These are phyloP conservation scores for Paguma larvata DNA, from an alignment of 2,797 vertebrate genomes.

Conservation along the genomic window DNA sequence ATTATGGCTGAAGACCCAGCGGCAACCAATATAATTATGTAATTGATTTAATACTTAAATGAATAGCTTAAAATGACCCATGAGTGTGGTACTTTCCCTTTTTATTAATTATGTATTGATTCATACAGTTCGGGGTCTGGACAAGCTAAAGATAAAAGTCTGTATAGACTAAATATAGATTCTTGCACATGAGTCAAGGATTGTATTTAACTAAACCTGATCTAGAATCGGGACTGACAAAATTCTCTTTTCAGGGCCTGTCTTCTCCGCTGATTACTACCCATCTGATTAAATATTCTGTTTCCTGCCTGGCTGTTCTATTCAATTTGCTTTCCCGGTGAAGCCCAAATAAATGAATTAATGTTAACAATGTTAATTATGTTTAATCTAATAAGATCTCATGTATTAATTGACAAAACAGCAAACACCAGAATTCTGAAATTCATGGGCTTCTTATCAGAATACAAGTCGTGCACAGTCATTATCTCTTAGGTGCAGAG, in stretches of 20 bases:
- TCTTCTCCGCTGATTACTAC: slow-evolving; percentile 48
- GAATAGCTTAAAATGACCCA: slow-evolving; percentile 16
- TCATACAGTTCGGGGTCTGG: slow-evolving; percentile 16
- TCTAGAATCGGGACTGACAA: not conserved
- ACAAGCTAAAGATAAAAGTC: slow-evolving; percentile 21
- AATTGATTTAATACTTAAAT: slow-evolving; percentile 67
- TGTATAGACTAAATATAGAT: slow-evolving; percentile 9
- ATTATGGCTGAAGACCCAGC: slow-evolving; percentile 29
- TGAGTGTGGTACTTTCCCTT: not conserved
- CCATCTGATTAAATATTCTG: slow-evolving; percentile 76
- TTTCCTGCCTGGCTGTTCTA: slow-evolving; percentile 75
- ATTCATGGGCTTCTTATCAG: slow-evolving; percentile 71
- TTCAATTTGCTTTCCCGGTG: slow-evolving; percentile 84
- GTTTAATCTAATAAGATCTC: slow-evolving; percentile 81
- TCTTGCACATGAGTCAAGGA: not conserved
- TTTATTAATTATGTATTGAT: slow-evolving; percentile 47
- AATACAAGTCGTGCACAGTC: slow-evolving; percentile 72
- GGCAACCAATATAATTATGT: slow-evolving; percentile 46
- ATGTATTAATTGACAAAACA: slow-evolving; percentile 83
- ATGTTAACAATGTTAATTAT: slow-evolving; percentile 81
- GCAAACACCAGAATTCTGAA: slow-evolving; percentile 76
- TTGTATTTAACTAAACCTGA: not conserved
- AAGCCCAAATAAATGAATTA: slow-evolving; percentile 84
- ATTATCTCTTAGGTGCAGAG: slow-evolving; percentile 83
- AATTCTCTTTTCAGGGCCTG: not conserved